These are phyloP conservation scores for Leptosomus discolor DNA, from an alignment of 2,113 vertebrate species.

Conservation along the genomic window DNA sequence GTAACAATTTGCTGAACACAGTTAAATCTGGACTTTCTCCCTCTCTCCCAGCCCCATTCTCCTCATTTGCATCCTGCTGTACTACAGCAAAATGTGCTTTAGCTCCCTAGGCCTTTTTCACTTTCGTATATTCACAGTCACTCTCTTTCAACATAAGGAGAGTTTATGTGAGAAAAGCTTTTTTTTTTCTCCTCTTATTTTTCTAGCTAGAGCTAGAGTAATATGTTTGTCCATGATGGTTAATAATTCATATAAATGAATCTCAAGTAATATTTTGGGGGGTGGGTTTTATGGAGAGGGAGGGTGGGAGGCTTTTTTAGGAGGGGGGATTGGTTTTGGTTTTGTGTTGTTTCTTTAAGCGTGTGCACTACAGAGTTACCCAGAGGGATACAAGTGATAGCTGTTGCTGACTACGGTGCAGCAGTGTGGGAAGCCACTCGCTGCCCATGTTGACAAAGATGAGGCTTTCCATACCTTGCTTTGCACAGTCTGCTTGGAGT, in stretches of 20 bases:
- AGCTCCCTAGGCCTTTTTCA: background rate
- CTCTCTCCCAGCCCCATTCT: background rate
- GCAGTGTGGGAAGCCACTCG: background rate
- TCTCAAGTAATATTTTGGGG: constrained; percentile 49
- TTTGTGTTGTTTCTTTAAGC: constrained; percentile 50
- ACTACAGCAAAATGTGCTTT: constrained; percentile 13
- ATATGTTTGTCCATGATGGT: constrained; percentile 7
- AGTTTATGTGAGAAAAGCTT: constrained; percentile 6
- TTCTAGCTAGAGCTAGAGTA: constrained; percentile 59
- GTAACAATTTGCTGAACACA: constrained; percentile 33
- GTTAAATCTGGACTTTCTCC: constrained; percentile 2
- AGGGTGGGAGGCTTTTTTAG: background rate
- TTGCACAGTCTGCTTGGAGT: background rate
- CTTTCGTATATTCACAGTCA: background rate
- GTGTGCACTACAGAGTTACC: constrained; percentile 49
- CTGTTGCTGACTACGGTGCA: background rate
- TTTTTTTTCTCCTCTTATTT: background rate
- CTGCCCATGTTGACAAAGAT: background rate
- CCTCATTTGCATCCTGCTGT: constrained; percentile 1
- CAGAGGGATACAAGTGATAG: background rate
- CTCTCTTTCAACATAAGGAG: background rate
- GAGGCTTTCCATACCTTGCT: background rate
- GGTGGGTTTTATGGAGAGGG: background rate
- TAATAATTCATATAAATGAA: constrained; percentile 52
- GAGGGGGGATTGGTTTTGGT: background rate